Percentiles rank a stretch among this genome's conserved stretches.
phyloP scores from a whole-genome alignment of 92 coral and sea anemone species.

The Heteractis magnifica region DNA sequence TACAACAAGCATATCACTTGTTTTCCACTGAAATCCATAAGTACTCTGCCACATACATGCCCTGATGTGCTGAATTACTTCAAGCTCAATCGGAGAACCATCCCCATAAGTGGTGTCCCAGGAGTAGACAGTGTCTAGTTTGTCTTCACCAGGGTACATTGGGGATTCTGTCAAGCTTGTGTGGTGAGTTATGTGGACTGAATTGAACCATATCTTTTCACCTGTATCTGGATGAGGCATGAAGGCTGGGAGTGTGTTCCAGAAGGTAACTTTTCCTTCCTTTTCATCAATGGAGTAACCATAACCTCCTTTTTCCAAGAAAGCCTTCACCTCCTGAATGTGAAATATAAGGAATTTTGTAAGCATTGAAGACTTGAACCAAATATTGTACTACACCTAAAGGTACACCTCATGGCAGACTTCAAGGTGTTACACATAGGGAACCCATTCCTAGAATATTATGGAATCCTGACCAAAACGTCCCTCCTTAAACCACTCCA shows the following conservation, averaged over 20 bases:
- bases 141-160: conserved; percentile 43
- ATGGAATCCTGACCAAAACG: too few species aligned
- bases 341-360: not conserved
- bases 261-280: conserved; percentile 11
- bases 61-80: conserved; percentile 71
- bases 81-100: conserved; percentile 67
- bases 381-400: too few species aligned
- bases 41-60: conserved; percentile 71
- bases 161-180: conserved; percentile 32
- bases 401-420: too few species aligned
- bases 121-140: conserved; percentile 36
- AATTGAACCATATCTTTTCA: conserved; percentile 54
- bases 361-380: too few species aligned
- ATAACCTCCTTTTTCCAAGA: conserved; percentile 44
- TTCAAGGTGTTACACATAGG: too few species aligned
- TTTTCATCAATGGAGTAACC: conserved; percentile 42
- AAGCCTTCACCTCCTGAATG: conserved; percentile 37
- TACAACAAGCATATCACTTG: conserved; percentile 58
- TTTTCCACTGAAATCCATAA: conserved; percentile 74
- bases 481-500: too few species aligned
- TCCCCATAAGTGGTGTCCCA: conserved; percentile 69
- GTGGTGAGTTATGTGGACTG: conserved; percentile 37
- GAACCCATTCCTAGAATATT: too few species aligned
- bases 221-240: conserved; percentile 47
- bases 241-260: conserved; percentile 46